phyloP scores from a whole-genome alignment of 1,140 invertebrate species.

The Lordiphosa collinella region DNA sequence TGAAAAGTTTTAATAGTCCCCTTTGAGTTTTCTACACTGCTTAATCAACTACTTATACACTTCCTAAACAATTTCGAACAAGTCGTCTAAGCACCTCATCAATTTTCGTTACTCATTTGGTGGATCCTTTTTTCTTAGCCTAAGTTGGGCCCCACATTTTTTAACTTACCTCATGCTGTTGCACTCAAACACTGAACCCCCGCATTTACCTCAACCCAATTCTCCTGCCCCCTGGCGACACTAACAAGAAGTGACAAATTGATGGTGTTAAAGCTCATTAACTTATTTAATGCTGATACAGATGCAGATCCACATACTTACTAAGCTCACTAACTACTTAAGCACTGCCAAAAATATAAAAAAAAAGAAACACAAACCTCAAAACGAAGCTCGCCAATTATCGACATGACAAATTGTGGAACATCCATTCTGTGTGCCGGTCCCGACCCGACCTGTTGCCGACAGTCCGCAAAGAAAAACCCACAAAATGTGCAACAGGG shows the following conservation, averaged over 20 bases:
- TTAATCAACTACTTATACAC: too few species aligned
- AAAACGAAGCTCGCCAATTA: conserved; percentile 75
- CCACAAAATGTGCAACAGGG: conserved; percentile 28
- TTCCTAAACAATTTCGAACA: too few species aligned
- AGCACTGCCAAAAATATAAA: conserved; percentile 8
- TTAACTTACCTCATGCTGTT: too few species aligned
- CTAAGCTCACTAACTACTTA: conserved; percentile 23
- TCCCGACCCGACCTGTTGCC: conserved; percentile 10
- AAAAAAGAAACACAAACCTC: conserved; percentile 44
- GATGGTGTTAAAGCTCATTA: conserved; percentile 79
- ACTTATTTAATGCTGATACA: conserved; percentile 58
- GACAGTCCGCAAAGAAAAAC: conserved; percentile 13
- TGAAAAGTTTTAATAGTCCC: too few species aligned
- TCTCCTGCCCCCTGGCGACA: conserved; percentile 42
- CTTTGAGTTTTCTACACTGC: too few species aligned
- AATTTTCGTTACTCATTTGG: too few species aligned
- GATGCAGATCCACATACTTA: conserved; percentile 17
- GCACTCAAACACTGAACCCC: too few species aligned
- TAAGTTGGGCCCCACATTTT: too few species aligned
- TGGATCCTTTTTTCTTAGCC: background rate
- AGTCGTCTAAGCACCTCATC: too few species aligned
- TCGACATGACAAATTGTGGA: conserved; percentile 71
- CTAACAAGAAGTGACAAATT: conserved; percentile 79
- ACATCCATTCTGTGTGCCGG: conserved; percentile 43
- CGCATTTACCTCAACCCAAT: background rate